Evolutionary conservation across 1,140 invertebrate genomes (phyloP), one percentile per base, ranked within the genome.

Genomic region (Diuraphis noxia): DNA sequence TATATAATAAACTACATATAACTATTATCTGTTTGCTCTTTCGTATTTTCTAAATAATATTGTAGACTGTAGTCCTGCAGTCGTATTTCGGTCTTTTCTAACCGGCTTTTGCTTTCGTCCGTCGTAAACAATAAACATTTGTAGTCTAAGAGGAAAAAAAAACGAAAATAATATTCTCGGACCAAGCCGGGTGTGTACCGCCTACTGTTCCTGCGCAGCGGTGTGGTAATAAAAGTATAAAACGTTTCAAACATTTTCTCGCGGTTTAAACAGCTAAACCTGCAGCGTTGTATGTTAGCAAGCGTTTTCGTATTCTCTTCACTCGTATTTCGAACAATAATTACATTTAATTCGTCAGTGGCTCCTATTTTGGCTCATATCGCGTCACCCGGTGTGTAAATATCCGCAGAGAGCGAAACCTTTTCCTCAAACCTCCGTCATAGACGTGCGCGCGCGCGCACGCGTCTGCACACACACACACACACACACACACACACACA

Each of bases 321-420:
- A 13, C 56, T 72, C 56, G 30, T 17, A n/a, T 72, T 72, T 72
- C 30, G n/a, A 72, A 72, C 56, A 72, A n/a, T 72, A n/a, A 72
- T 72, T 72, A 72, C 30, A 17, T 72, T 72, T 72, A 84, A 43
- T 43, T 43, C 25, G 40, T 43, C 40, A n/a, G 49, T 23, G 41
- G 43, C 89, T 81, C 52, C 89, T 91, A 40, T 77, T 81, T 81
- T 82, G 34, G 89, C 77, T 82, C 89, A 40, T 52, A 81, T 90
- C 41, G 43, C 89, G 89, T 91, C 89, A 81, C 21, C 89, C 89
- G 89, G 89, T 21, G 77, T 52, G 89, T 82, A 91, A 91, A 91
- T 82, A 91, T 91, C 89, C 89, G 89, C 41, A 30, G 34, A 81
- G 41, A 79, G 46, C 41, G 88, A 77, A 77, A 89, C 34, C 56